phyloP scores from a whole-genome alignment of 2,888 invertebrate genomes.

The Heteropelma amictum region DNA sequence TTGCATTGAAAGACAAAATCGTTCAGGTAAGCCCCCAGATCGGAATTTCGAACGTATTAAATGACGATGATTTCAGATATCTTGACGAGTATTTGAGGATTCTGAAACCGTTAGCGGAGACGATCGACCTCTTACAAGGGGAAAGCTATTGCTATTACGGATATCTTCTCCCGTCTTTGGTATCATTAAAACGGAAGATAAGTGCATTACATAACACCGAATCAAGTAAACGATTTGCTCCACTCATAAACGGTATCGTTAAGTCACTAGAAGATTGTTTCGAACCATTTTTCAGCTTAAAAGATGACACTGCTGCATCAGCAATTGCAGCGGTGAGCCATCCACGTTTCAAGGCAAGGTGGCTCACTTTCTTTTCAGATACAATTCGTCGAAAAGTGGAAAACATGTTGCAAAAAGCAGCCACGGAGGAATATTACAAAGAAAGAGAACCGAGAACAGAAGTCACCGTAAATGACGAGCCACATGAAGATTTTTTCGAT shows the following conservation, averaged over 20 bases:
- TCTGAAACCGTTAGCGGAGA: conserved; percentile 32
- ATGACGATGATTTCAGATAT: conserved; percentile 18
- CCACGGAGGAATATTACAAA: not conserved
- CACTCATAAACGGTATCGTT: not conserved
- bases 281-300: not conserved
- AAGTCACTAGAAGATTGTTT: not conserved
- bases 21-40: conserved; percentile 4
- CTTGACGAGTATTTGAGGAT: conserved; percentile 24
- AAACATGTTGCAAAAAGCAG: not conserved
- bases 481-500: conserved; percentile 5
- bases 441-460: not conserved
- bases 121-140: too few relatives aligned
- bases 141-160: conserved; percentile 30
- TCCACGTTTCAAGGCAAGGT: conserved; percentile 5
- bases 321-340: conserved; percentile 18
- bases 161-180: conserved; percentile 34
- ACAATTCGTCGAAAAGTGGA: not conserved
- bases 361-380: conserved; percentile 5
- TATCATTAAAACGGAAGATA: conserved; percentile 34
- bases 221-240: not conserved
- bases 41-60: conserved; percentile 15
- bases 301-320: conserved; percentile 7
- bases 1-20: not conserved
- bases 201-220: conserved; percentile 12
- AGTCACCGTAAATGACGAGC: not conserved